Base-by-base conservation (phyloP, 2,888 invertebrate species). In the Xanthorhoe designata region DNA sequence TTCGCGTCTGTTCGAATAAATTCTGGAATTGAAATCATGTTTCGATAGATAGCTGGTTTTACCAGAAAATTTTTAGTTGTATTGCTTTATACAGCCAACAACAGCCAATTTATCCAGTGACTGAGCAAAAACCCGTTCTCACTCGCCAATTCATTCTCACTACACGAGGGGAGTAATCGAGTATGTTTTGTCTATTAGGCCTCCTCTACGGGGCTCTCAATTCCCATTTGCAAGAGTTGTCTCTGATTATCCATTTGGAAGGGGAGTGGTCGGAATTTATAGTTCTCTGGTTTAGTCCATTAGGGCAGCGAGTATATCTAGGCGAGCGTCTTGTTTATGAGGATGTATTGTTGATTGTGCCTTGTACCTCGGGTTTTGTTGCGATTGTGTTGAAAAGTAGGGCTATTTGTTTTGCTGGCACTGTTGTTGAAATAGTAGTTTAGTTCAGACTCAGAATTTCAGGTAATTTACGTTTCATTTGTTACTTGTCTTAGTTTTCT, bases 181-280 rank as follows among this genome's bases (percentile, higher is more conserved):
- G 86, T 86, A 84, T 87, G 87, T 88, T 86, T 88, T 89, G 88
- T 89, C 88, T 90, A 90, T 90, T 90, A 90, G 86, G 84, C 73
- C 79, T 79, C 73, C 85, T 76, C 85, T 75, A 77, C 72, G 84
- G 88, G 87, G 70, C 83, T 82, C 84, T 90, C 87, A 86, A 89
- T 90, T 86, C 86, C 86, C 87, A 89, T 90, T 90, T 86, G 81
- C 83, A 79, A 77, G 83, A 85, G 82, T 84, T 85, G 87, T 83
- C 86, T 85, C 82, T 84, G 89, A 90, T 90, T 89, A 89, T 89
- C 88, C 88, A 86, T 90, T 87, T 88, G 86, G 83, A 85, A 82
- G 87, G 88, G 88, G 83, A 81, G 79, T 80, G 78, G 75, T 78
- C 71, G 74, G 78, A 87, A 91, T 89, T 90, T 91, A 91, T 89